These are phyloP conservation scores for Physella acuta DNA, from an alignment of 1,140 invertebrate species.

Conservation along the genomic window DNA sequence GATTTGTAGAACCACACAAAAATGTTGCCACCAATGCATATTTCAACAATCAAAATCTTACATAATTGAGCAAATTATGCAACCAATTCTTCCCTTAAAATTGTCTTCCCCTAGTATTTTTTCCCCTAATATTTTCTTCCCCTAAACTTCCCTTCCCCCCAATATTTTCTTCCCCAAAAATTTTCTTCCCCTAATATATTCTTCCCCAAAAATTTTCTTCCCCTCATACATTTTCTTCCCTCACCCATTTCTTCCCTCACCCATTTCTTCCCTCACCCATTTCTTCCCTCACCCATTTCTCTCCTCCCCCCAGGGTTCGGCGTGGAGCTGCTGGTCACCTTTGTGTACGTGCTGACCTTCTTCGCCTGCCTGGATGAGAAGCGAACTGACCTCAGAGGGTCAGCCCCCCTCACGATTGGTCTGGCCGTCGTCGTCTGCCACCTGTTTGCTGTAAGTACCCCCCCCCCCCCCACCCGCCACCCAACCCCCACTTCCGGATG, in stretches of 20 bases:
- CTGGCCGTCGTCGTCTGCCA: constrained; percentile 48
- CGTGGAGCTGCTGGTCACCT: background rate
- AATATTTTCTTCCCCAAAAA: background rate
- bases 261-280: background rate
- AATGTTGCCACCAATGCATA: too few relatives aligned
- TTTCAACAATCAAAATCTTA: too few relatives aligned
- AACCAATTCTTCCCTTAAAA: background rate
- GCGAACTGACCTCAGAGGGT: constrained; percentile 79
- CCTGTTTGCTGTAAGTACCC: constrained; percentile 50
- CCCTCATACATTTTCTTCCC: background rate
- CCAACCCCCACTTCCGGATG: too few relatives aligned
- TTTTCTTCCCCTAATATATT: background rate
- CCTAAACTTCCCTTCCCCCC: background rate
- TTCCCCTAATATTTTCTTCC: background rate
- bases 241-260: background rate
- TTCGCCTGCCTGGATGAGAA: constrained; percentile 72
- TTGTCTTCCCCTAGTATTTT: background rate
- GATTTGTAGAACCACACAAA: too few relatives aligned
- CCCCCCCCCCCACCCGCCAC: too few relatives aligned
- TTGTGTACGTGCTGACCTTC: constrained; percentile 12
- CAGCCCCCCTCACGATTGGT: constrained; percentile 85
- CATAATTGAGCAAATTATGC: too few relatives aligned
- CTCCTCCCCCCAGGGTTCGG: background rate
- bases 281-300: background rate
- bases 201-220: background rate